Base-by-base conservation (phyloP, 2,888 invertebrate species). In the Heteromyza rotundicornis region DNA sequence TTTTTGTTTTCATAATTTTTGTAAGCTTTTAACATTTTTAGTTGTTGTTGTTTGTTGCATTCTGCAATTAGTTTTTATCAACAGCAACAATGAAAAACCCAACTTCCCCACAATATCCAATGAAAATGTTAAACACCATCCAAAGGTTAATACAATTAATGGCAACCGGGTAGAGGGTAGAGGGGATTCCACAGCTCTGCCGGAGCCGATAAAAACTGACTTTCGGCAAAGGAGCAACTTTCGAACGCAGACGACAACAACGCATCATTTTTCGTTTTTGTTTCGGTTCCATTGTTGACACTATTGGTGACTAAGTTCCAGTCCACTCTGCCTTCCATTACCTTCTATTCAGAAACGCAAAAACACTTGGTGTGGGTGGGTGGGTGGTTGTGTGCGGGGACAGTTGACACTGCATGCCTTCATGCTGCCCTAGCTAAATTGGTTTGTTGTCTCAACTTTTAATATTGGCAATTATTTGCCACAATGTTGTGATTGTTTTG, bases 401-500 rank as follows among this genome's bases (percentile, higher is more conserved):
- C 14, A n/a, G 40, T 2, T 32, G 7, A 8, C 32, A 12, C 12
- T 32, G 32, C 32, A 32, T 32, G 32, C 32, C 32, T 12, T 32
- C n/a, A 3, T 40, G 40, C n/a, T 40, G 40, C 10, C n/a, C 3
- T 7, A 3, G 20, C 14, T 47, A 19, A 47, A 47, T 47, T 17
- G 47, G 27, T 57, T 57, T 50, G 57, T 35, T 35, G 50, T 50
- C 49, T 19, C 32, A 57, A 57, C 50, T 57, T 57, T 57, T 57
- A 57, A 57, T 57, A 57, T 49, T 35, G 49, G 49, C 49, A 50
- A 57, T 57, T 57, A 47, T 47, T 47, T n/a, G 19, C 47, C 47
- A 47, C 47, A 47, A 47, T 47, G 47, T 47, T 40, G 47, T 20
- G 3, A 2, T 47, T 5, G 47, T 47, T 20, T 17, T 20, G 47